Evolutionary conservation across 2,888 invertebrate genomes (phyloP), one percentile per base, ranked within the genome.

Genomic region (Ophonus ardosiacus): DNA sequence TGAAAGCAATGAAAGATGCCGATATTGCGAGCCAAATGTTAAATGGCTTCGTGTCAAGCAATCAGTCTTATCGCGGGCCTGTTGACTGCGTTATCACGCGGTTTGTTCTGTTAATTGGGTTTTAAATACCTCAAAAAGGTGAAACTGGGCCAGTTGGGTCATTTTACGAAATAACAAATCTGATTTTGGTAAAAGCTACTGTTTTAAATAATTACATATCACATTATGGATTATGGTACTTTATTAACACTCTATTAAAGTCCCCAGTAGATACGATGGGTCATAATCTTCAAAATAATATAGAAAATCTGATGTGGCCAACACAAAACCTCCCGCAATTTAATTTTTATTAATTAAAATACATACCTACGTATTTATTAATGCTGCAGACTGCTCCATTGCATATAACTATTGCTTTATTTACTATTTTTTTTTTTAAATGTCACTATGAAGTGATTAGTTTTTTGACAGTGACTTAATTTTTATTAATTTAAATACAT

Each of bases 1-100:
- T 43, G 17, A 76, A 76, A 8, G 56, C 18, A 18, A 51, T 56
- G 76, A 76, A 76, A 76, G 76, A 76, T 40, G 71, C 10, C 43
- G 76, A 21, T 68, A 59, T 38, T 38, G 13, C 18, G 17, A 71
- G 40, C 15, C 7, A 10, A 17, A 76, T 43, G 8, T 51, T 68
- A 21, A 68, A 76, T 18, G 21, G 15, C n/a, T 51, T 51, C 43
- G 18, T 17, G 17, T 4, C 4, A 43, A 18, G 76, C 24, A 38
- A 68, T 31, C 31, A 38, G 38, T 31, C 17, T 59, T 15, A 17
- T 59, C 17, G 59, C 59, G 17, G 17, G n/a, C 1, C 59, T 17
- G 59, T 7, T 10, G n/a, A 15, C 59, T 17, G 59, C 5, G 59
- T 59, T 10, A 51, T 51, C 43, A 10, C 8, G 10, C 3, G 13